These are phyloP conservation scores for Notarius lentiginosus DNA, from an alignment of 2,113 vertebrate species.

Conservation along the genomic window DNA sequence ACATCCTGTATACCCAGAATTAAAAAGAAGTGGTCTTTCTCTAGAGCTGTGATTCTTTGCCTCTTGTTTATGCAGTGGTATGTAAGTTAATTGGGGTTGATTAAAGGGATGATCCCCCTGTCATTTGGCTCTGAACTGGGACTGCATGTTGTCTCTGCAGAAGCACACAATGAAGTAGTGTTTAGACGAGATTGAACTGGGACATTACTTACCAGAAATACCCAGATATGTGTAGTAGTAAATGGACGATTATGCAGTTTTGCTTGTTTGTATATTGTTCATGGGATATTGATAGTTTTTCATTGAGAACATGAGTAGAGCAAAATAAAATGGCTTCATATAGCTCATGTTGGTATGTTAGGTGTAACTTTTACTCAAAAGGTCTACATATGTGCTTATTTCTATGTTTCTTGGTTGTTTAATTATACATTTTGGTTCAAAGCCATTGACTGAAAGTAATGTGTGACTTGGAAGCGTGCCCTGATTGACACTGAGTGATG, in stretches of 20 bases:
- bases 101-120: conserved; percentile 42
- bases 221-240: neutral
- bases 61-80: neutral
- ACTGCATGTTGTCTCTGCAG: conserved; percentile 14
- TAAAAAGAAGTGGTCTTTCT: neutral
- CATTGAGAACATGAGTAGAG: neutral
- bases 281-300: neutral
- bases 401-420: neutral
- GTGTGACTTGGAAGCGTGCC: neutral
- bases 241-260: neutral
- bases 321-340: neutral
- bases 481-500: neutral
- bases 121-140: conserved; percentile 26
- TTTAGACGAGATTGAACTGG: neutral
- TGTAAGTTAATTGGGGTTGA: conserved; percentile 33
- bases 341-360: neutral
- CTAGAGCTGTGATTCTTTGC: conserved; percentile 4
- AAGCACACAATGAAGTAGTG: neutral
- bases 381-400: neutral
- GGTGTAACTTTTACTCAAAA: conserved; percentile 20
- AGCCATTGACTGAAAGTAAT: conserved; percentile 7
- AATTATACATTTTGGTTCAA: conserved; percentile 10
- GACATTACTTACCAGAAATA: neutral
- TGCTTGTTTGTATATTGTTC: neutral
- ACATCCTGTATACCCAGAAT: neutral